Base-by-base conservation (phyloP, 2,888 invertebrate species). In the Pharmacophagus antenor region DNA sequence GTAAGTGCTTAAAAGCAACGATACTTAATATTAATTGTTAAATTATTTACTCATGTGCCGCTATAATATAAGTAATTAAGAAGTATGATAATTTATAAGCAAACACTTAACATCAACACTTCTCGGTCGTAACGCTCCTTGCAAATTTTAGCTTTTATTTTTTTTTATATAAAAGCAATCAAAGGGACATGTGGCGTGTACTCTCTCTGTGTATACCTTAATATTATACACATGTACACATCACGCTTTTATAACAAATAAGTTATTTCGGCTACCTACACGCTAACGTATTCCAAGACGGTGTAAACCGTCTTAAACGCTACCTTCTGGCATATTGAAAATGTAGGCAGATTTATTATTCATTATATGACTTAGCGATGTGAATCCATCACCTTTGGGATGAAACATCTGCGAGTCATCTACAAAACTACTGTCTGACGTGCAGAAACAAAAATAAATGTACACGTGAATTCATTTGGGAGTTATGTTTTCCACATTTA, bases 261-360 rank as follows among this genome's bases (percentile, higher is more conserved):
- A 4, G 37, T 37, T 37, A n/a, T 15, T 37, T 37, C 37, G 10
- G n/a, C 5, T 37, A 44, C 18, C n/a, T 27, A 44, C 18, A 18
- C 6, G 42, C 42, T 7, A 7, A 44, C 18, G 10, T 44, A 18
- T 18, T 44, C 20, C 18, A n/a, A 44, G 42, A 44, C 42, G 41
- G 5, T 10, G 42, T 8, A 44, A 8, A 44, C 18, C 42, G 17
- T n/a, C 17, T 44, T 20, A 17, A 44, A 44, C 42, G 42, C 42
- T 18, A 2, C 42, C 42, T 44, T 8, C 42, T 44, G 10, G 20
- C 18, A 18, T 18, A 44, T 44, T 44, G 18, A 44, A 44, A 44
- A 44, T 44, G 42, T 17, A 20, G 20, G 20, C 53, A n/a, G 23
- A 23, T 53, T 12, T 18, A 23, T 44, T 53, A 53, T 18, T 25